Evolutionary conservation across 2,113 vertebrate genomes (phyloP).

Genomic region (Sus scrofa): T2T-Sscrofa CM000824.6:59611001-59611500

Average conservation of each 20-base stretch:
- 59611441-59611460: too few species aligned
- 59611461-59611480: too few species aligned
- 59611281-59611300: slow-evolving; percentile 28
- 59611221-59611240: slow-evolving; percentile 23
- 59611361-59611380: slow-evolving; percentile 37
- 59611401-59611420: background rate
- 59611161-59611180: slow-evolving; percentile 32
- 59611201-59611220: slow-evolving; percentile 36
- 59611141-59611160: background rate
- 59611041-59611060: slow-evolving; percentile 51
- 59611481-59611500: too few species aligned
- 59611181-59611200: background rate
- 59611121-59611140: slow-evolving; percentile 14
- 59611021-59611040: slow-evolving; percentile 28
- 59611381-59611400: slow-evolving; percentile 35
- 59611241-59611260: background rate
- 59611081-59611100: slow-evolving; percentile 15
- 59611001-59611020: slow-evolving; percentile 27
- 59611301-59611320: slow-evolving; percentile 39
- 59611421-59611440: background rate
- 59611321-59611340: slow-evolving; percentile 49
- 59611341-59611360: slow-evolving; percentile 28
- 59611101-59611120: background rate
- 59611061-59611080: background rate
- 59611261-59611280: background rate